Evolutionary conservation across 2,888 invertebrate species (phyloP).

Genomic region (Listrodromus nycthemerus): DNA sequence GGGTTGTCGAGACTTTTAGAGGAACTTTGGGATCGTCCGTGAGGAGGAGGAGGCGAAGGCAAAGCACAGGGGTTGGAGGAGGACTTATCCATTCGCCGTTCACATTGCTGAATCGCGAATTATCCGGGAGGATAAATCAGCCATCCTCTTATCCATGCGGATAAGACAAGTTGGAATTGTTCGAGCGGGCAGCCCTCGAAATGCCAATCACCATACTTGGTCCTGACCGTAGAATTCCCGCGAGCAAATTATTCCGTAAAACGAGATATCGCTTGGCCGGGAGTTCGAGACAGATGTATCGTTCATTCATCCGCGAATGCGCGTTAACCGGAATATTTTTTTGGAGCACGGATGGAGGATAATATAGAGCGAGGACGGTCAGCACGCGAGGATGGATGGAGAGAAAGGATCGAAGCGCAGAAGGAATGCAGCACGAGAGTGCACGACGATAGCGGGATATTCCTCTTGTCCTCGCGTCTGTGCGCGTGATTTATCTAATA

Average conservation of each 20-base stretch:
- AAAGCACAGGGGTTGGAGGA: constrained; percentile 16
- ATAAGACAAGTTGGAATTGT: constrained; percentile 41
- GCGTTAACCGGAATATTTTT: constrained; percentile 41
- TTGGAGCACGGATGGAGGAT: constrained; percentile 57
- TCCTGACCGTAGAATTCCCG: constrained; percentile 15
- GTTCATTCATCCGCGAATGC: constrained; percentile 55
- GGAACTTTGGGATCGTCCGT: constrained; percentile 36
- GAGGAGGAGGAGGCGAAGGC: constrained; percentile 2
- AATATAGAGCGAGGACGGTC: constrained; percentile 64
- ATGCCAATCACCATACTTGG: constrained; percentile 50
- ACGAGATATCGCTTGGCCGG: constrained; percentile 24
- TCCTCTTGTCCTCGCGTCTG: constrained; percentile 31
- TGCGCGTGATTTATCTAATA: constrained; percentile 80
- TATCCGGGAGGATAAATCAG: constrained; percentile 47
- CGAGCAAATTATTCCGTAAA: constrained; percentile 21
- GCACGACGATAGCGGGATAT: constrained; percentile 64
- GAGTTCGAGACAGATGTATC: constrained; percentile 44
- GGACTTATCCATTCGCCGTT: constrained; percentile 56
- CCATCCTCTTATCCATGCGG: constrained; percentile 39
- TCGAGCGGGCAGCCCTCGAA: background rate
- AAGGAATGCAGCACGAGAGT: constrained; percentile 62
- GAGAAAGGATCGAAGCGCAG: constrained; percentile 64
- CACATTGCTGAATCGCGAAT: constrained; percentile 32
- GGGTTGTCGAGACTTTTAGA: constrained; percentile 39
- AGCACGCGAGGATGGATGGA: constrained; percentile 55